phyloP scores from a whole-genome alignment of 1,140 invertebrate genomes.

The Coelopa frigida region DNA sequence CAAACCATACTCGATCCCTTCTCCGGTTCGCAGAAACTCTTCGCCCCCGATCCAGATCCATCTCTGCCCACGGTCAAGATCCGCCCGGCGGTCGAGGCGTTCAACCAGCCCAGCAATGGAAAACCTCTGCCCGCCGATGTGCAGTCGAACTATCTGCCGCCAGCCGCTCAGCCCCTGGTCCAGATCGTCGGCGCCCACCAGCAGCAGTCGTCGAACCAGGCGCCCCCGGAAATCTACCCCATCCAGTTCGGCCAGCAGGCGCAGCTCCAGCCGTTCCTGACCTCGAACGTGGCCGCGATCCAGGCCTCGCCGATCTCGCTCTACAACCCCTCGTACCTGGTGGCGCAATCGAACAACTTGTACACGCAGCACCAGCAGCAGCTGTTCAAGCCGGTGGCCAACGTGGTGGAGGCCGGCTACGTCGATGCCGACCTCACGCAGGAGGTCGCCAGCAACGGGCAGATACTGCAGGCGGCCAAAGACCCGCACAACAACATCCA shows the following conservation, averaged over 20 bases:
- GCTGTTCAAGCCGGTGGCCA: constrained; percentile 34
- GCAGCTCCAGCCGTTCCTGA: constrained; percentile 23
- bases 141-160: constrained; percentile 28
- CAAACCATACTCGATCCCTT: constrained; percentile 40
- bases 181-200: constrained; percentile 31
- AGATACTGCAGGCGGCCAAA: constrained; percentile 40
- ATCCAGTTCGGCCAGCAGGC: constrained; percentile 31
- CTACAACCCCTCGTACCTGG: constrained; percentile 42
- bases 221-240: constrained; percentile 33
- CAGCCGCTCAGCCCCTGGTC: constrained; percentile 33
- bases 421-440: constrained; percentile 37
- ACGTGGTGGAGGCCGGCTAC: constrained; percentile 30
- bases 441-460: constrained; percentile 40
- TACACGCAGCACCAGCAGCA: constrained; percentile 40
- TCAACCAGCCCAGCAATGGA: constrained; percentile 45
- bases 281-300: constrained; percentile 19
- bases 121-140: constrained; percentile 43
- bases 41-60: constrained; percentile 48
- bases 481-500: constrained; percentile 38
- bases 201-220: constrained; percentile 24
- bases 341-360: constrained; percentile 41
- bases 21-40: constrained; percentile 44
- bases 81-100: constrained; percentile 41
- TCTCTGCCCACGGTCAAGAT: constrained; percentile 43
- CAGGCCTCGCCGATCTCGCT: constrained; percentile 33